A percentile compares a stretch with the other conserved stretches of the same genome.
Conservation (phyloP, 2,113 vertebrate genomes). For the Etheostoma spectabile region DNA sequence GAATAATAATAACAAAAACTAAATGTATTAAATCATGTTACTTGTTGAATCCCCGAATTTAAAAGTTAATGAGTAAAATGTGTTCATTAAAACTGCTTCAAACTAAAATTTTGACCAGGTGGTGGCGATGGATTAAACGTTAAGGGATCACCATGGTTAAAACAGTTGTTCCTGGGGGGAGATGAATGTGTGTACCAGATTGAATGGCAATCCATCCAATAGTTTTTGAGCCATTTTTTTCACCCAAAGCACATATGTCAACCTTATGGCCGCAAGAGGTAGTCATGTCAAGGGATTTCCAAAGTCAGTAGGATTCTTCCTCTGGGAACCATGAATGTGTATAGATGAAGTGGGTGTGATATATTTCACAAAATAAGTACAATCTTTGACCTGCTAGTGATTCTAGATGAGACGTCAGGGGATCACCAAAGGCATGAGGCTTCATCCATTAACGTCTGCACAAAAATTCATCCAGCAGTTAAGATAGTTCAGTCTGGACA, state of each 20-base stretch:
- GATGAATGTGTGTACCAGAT: background rate
- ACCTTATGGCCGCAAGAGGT: background rate
- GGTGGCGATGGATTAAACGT: background rate
- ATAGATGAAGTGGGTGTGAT: background rate
- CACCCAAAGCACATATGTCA: background rate
- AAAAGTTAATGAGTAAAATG: too few relatives aligned
- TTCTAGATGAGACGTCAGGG: background rate
- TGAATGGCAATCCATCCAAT: background rate
- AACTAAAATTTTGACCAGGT: background rate
- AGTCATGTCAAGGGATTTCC: background rate
- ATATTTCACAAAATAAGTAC: background rate
- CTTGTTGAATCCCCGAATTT: too few relatives aligned
- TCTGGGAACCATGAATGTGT: background rate
- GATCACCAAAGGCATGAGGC: background rate
- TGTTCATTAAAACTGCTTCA: background rate
- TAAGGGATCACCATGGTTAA: background rate
- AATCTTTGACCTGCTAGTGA: background rate
- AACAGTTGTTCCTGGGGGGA: background rate
- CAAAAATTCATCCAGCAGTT: background rate
- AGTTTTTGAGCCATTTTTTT: background rate
- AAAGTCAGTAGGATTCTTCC: background rate
- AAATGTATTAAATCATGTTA: too few relatives aligned
- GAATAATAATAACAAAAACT: too few relatives aligned
- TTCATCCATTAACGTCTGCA: background rate
- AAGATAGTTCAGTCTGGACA: background rate